Conservation (phyloP, 2,113 vertebrate genomes). For the Pelusios castaneus region DNA sequence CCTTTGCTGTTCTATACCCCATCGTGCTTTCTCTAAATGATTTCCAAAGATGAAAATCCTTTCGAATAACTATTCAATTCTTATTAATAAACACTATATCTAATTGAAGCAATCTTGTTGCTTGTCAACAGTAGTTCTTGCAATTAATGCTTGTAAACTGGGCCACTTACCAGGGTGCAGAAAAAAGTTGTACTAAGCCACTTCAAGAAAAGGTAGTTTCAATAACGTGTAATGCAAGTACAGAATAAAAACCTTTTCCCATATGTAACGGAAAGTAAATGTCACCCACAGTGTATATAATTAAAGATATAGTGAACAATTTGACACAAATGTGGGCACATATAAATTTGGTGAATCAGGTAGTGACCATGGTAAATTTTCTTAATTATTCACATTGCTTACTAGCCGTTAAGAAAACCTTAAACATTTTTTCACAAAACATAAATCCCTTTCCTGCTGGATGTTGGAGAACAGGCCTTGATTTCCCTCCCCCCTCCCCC, state of each 20-base stretch:
- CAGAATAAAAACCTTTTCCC: not conserved
- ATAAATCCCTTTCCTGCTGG: not conserved
- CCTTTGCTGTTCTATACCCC: not conserved
- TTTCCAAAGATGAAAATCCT: not conserved
- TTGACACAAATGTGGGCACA: not conserved
- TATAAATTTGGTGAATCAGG: fast-evolving
- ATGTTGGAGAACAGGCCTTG: not conserved
- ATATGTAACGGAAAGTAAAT: not conserved
- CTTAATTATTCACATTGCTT: no score
- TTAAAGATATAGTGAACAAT: not conserved
- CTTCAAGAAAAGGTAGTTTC: not conserved
- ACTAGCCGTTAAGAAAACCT: not conserved
- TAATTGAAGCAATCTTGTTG: not conserved
- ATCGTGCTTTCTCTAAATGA: not conserved
- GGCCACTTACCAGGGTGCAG: fast-evolving
- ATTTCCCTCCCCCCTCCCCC: no score
- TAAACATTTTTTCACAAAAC: not conserved
- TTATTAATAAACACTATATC: not conserved
- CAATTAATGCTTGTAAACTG: not conserved
- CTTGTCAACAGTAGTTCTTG: not conserved
- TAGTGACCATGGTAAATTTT: no score
- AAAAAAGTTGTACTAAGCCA: fast-evolving
- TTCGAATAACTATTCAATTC: not conserved
- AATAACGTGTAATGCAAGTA: not conserved
- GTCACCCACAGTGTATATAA: fast-evolving